Percentiles rank a stretch among this genome's conserved stretches.
These are phyloP conservation scores for Cyprinella venusta DNA, from an alignment of 2,797 vertebrate genomes.

Conservation along the genomic window DNA sequence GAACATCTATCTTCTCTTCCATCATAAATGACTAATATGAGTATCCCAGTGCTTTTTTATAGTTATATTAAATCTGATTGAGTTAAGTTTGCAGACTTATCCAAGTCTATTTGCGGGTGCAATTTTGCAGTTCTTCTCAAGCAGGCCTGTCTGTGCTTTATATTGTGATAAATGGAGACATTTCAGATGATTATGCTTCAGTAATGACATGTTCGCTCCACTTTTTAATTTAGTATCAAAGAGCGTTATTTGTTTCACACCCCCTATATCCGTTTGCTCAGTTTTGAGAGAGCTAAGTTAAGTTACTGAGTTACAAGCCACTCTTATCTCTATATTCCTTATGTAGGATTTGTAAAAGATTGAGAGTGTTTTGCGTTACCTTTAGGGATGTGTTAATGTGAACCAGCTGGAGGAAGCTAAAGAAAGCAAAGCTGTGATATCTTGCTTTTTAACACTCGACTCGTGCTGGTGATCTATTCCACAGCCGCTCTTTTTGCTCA, in stretches of 20 bases:
- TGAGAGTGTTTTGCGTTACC: not conserved
- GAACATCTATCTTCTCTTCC: constrained; percentile 42
- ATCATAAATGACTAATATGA: constrained; percentile 24
- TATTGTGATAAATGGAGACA: constrained; percentile 27
- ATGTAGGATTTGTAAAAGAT: not conserved
- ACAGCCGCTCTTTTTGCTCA: constrained; percentile 42
- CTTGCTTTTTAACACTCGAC: constrained; percentile 37
- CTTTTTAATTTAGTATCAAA: constrained; percentile 8
- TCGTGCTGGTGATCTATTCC: constrained; percentile 31
- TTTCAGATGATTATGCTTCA: constrained; percentile 28
- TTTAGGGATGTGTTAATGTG: not conserved
- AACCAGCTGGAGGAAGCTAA: constrained; percentile 17
- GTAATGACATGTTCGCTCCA: constrained; percentile 18
- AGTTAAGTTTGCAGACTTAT: constrained; percentile 29
- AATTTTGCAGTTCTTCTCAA: constrained; percentile 1
- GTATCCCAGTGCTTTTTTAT: not conserved
- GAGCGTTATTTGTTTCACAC: not conserved
- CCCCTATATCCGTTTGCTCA: constrained; percentile 4
- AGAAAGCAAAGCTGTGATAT: constrained; percentile 22
- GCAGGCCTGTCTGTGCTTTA: constrained; percentile 18
- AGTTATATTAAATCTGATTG: constrained; percentile 18
- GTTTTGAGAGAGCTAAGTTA: not conserved
- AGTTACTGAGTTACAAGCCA: not conserved
- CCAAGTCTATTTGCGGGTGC: not conserved
- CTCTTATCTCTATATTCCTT: not conserved